Evolutionary conservation across 2,797 vertebrate species (phyloP).

Genomic region (Gephyroberyx darwinii): DNA sequence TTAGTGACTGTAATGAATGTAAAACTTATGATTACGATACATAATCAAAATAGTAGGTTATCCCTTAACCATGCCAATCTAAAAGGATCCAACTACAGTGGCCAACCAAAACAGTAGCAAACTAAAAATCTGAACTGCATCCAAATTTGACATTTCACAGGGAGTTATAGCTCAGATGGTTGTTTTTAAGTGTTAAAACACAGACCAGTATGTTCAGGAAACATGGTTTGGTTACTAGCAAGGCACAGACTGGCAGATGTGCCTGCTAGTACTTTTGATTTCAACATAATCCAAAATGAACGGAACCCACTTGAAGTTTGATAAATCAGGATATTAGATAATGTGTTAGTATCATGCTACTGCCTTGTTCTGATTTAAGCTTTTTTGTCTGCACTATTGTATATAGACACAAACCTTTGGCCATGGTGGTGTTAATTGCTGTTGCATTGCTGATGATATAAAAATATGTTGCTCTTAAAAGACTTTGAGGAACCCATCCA

Average conservation of each 20-base stretch:
- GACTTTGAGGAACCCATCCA: conserved; percentile 78
- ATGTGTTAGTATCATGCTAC: conserved; percentile 63
- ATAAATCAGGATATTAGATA: conserved; percentile 52
- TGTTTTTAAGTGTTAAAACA: conserved; percentile 25
- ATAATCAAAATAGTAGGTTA: conserved; percentile 2
- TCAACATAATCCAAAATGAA: conserved; percentile 31
- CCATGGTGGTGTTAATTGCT: conserved; percentile 73
- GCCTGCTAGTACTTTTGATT: conserved; percentile 26
- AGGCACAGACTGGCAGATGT: conserved; percentile 27
- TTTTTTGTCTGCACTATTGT: conserved; percentile 82
- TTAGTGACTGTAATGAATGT: conserved; percentile 54
- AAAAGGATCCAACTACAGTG: not conserved
- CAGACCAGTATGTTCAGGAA: not conserved
- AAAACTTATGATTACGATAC: conserved; percentile 32
- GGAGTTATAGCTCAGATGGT: conserved; percentile 20
- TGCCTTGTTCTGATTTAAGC: conserved; percentile 73
- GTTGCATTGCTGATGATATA: conserved; percentile 69
- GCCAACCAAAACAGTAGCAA: not conserved
- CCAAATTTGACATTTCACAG: conserved; percentile 6
- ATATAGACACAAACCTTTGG: conserved; percentile 76
- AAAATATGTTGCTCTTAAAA: conserved; percentile 68
- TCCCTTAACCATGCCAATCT: conserved; percentile 5
- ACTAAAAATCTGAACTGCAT: conserved; percentile 6
- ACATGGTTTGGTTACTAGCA: conserved; percentile 10
- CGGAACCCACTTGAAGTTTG: conserved; percentile 50